Evolutionary conservation across 2,113 vertebrate genomes (phyloP).

Genomic region (Xiphias gladius): DNA sequence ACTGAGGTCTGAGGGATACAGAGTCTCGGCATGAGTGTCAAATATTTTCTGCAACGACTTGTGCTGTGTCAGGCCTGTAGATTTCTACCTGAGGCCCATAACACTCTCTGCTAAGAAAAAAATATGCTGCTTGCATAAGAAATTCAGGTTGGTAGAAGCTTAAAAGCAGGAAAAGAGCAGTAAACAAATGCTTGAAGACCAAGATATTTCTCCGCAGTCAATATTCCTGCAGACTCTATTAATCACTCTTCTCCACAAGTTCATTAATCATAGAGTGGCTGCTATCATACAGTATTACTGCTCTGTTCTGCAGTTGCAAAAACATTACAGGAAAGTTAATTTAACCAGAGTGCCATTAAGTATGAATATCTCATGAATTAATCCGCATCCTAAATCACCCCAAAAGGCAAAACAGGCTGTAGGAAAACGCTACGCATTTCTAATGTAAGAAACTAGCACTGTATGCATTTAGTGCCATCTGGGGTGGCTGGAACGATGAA

Average conservation of each 20-base stretch:
- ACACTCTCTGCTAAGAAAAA: slow-evolving; percentile 9
- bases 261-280: slow-evolving; percentile 30
- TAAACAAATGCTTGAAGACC: slow-evolving; percentile 10
- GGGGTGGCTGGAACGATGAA: slow-evolving; percentile 53
- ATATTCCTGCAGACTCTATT: not conserved
- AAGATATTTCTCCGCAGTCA: slow-evolving; percentile 6
- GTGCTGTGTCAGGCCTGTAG: slow-evolving; percentile 57
- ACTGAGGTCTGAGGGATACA: slow-evolving; percentile 65
- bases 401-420: slow-evolving; percentile 52
- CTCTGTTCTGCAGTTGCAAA: slow-evolving; percentile 13
- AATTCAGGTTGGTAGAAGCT: slow-evolving; percentile 17
- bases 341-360: slow-evolving; percentile 47
- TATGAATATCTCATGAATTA: slow-evolving; percentile 52
- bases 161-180: not conserved
- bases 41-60: slow-evolving; percentile 70
- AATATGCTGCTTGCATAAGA: slow-evolving; percentile 29
- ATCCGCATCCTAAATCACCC: slow-evolving; percentile 37
- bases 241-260: slow-evolving; percentile 8
- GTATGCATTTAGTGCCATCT: slow-evolving; percentile 67
- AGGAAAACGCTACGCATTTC: slow-evolving; percentile 24
- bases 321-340: slow-evolving; percentile 41
- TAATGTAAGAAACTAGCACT: slow-evolving; percentile 39
- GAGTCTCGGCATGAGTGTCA: slow-evolving; percentile 57
- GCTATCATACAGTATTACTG: not conserved
- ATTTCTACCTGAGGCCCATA: slow-evolving; percentile 51